Evolutionary conservation across 2,113 vertebrate genomes (phyloP), one percentile per base, ranked within the genome.

Genomic region (Aythya baeri): DNA sequence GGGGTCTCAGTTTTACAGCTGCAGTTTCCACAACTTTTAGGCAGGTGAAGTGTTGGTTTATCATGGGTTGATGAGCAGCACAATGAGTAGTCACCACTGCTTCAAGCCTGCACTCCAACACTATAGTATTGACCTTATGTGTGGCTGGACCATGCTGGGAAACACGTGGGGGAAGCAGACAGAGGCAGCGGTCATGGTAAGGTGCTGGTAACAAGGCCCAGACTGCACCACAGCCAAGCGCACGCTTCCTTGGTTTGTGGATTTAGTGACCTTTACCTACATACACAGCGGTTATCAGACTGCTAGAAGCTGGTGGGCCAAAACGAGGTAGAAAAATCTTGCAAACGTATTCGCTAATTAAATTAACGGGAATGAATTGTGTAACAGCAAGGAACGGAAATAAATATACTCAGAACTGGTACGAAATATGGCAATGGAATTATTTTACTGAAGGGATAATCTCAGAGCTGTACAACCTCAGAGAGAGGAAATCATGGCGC

Each of bases 341-440:
- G 32, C 50, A 36, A 55, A 31, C 3, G 17, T 26, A 31, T 1
- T 10, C 13, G 17, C 25, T 34, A 8, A 11, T 20, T 9, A 26
- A 31, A 49, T 27, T 6, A 54, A 49, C 2, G 4, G 31, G 21
- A 25, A 7, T 20, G 11, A 41, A 17, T 6, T 8, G 21, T 9
- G 23, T 27, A 21, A 23, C 29, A 16, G 52, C 26, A 27, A 18
- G 83, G 36, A 10, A 6, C 2, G 25, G 54, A 17, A 21, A 41
- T 16, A 5, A 14, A 44, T 6, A 7, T 4, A 17, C 22, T 74
- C 38, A 4, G 2, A 31, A 27, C 2, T 10, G 34, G 61, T 6
- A 6, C 0, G 38, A 27, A 32, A 11, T 7, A 8, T 1, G 4
- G 4, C 38, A 25, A 2, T 1, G 58, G 16, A 6, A 0, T 5